Percentiles rank a stretch among this genome's conserved stretches.
These are phyloP conservation scores for Pristionchus entomophagus DNA, from an alignment of 2,888 invertebrate species.

Conservation along the genomic window DNA sequence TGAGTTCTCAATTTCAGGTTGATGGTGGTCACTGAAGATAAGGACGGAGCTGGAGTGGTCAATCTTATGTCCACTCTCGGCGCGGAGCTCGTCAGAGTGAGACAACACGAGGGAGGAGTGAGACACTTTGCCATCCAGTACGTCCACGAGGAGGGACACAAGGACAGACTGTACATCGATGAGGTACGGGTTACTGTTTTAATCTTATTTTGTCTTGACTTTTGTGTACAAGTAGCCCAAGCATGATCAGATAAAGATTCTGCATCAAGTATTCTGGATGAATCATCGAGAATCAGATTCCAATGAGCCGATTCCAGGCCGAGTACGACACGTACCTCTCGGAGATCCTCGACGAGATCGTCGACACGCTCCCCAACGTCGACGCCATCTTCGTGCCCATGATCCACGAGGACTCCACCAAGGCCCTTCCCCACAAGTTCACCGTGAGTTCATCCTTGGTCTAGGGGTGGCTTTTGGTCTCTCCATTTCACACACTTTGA, in stretches of 20 bases:
- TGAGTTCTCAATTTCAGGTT: too few relatives aligned
- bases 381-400: constrained; percentile 46
- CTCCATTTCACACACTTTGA: too few relatives aligned
- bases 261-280: too few relatives aligned
- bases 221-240: too few relatives aligned
- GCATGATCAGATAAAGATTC: too few relatives aligned
- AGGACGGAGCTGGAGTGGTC: constrained; percentile 42
- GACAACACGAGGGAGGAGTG: constrained; percentile 47
- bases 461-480: too few relatives aligned
- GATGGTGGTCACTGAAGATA: constrained; percentile 46
- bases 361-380: constrained; percentile 41
- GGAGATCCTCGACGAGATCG: constrained; percentile 42
- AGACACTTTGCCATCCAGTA: constrained; percentile 47
- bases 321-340: constrained; percentile 41
- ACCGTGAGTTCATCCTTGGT: background rate
- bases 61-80: constrained; percentile 38
- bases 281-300: too few relatives aligned
- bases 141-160: constrained; percentile 47
- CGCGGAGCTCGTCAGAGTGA: constrained; percentile 39
- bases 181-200: constrained; percentile 38
- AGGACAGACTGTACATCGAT: constrained; percentile 47
- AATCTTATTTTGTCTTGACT: background rate
- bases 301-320: background rate
- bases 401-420: constrained; percentile 44
- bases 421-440: constrained; percentile 45